Evolutionary conservation across 1,140 invertebrate species (phyloP).

Genomic region (Drosophila arizonae): DNA sequence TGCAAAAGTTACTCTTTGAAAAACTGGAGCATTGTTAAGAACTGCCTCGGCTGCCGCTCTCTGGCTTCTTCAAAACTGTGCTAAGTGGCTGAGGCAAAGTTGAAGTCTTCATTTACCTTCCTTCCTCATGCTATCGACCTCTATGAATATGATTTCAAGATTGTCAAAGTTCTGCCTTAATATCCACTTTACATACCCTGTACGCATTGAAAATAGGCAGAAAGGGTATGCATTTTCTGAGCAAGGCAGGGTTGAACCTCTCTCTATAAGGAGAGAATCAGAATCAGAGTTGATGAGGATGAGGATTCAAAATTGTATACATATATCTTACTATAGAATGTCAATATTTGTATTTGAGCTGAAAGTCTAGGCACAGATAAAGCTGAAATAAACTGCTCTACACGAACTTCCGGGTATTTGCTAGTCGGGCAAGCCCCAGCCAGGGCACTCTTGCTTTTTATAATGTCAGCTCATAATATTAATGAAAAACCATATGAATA

Average conservation of each 20-base stretch:
- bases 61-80: slow-evolving; percentile 19
- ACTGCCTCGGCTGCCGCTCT: not conserved
- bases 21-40: not conserved
- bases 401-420: no score
- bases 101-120: slow-evolving; percentile 4
- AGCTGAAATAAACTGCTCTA: no score
- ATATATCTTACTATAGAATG: no score
- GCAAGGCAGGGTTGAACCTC: no score
- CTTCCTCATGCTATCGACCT: not conserved
- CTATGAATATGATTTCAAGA: slow-evolving; percentile 16
- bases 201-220: no score
- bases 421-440: no score
- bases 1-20: not conserved
- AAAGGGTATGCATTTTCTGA: no score
- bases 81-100: slow-evolving; percentile 44
- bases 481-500: slow-evolving; percentile 15
- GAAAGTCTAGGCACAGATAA: no score
- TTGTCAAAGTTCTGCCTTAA: slow-evolving; percentile 10
- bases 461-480: slow-evolving; percentile 8
- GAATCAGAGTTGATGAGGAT: no score
- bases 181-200: slow-evolving; percentile 7
- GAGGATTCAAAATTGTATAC: no score
- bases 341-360: no score
- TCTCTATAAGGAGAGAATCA: no score
- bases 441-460: not conserved